Evolutionary conservation across 1,140 invertebrate genomes (phyloP).

Genomic region (Metopolophium dirhodum): DNA sequence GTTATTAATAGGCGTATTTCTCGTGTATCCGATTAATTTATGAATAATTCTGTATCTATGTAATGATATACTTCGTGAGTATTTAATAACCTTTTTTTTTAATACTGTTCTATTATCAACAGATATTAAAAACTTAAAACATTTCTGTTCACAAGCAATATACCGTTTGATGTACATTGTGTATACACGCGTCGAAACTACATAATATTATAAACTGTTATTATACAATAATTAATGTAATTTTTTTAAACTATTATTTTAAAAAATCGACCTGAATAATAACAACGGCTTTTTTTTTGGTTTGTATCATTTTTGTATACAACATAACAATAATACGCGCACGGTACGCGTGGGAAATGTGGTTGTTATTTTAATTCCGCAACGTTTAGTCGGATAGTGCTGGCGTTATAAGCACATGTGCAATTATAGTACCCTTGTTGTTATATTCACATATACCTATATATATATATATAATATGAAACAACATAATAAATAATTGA

Average conservation of each 20-base stretch:
- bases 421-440: background rate
- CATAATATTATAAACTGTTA: background rate
- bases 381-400: constrained; percentile 6
- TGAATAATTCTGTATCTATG: background rate
- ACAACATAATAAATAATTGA: constrained; percentile 28
- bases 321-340: background rate
- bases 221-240: background rate
- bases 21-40: too few relatives aligned
- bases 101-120: background rate
- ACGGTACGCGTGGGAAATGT: background rate
- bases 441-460: background rate
- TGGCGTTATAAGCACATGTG: background rate
- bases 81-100: background rate
- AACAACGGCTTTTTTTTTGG: background rate
- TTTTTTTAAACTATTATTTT: constrained; percentile 12
- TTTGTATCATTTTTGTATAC: background rate
- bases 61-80: background rate
- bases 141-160: background rate
- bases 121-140: background rate
- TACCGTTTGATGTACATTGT: background rate
- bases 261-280: background rate
- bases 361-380: background rate
- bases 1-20: background rate
- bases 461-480: background rate
- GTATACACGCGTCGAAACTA: background rate